Evolutionary conservation across 2,113 vertebrate genomes (phyloP).

Genomic region (Xiphias gladius): DNA sequence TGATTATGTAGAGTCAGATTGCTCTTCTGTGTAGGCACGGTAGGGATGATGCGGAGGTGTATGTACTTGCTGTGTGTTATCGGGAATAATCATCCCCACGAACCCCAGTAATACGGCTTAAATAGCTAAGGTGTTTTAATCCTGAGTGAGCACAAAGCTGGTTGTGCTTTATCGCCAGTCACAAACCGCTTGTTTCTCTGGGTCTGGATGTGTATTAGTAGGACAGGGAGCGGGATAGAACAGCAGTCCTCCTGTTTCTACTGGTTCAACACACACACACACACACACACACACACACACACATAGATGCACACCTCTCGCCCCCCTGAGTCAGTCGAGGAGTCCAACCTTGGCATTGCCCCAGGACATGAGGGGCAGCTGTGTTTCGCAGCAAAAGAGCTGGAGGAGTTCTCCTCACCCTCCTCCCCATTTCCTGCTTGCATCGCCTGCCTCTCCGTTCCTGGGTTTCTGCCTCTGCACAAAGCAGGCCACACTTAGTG

Average conservation of each 20-base stretch:
- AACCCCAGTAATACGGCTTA: not conserved
- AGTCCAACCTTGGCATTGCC: slow-evolving; percentile 71
- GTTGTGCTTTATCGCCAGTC: slow-evolving; percentile 43
- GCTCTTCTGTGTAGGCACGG: not conserved
- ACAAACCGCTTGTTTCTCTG: slow-evolving; percentile 37
- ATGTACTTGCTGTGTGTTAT: slow-evolving; percentile 4
- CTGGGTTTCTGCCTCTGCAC: slow-evolving; percentile 51
- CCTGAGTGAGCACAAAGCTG: slow-evolving; percentile 42
- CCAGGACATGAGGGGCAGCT: slow-evolving; percentile 80
- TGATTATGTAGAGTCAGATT: not conserved
- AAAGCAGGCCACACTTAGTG: slow-evolving; percentile 53
- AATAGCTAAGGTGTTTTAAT: slow-evolving; percentile 34
- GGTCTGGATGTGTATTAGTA: slow-evolving; percentile 64
- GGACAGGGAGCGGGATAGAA: slow-evolving; percentile 58
- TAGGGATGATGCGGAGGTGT: not conserved
- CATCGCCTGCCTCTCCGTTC: slow-evolving; percentile 48
- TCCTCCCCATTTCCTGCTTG: slow-evolving; percentile 72
- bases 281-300: slow-evolving; percentile 33
- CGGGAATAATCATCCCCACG: not conserved
- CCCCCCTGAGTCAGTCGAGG: slow-evolving; percentile 53
- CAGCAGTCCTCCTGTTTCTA: slow-evolving; percentile 75
- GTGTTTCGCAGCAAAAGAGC: slow-evolving; percentile 77
- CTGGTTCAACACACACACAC: slow-evolving; percentile 37
- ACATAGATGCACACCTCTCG: slow-evolving; percentile 8
- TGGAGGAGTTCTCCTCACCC: slow-evolving; percentile 61